These are phyloP conservation scores for Prochilodus magdalenae DNA, from an alignment of 2,113 vertebrate genomes.

Conservation along the genomic window DNA sequence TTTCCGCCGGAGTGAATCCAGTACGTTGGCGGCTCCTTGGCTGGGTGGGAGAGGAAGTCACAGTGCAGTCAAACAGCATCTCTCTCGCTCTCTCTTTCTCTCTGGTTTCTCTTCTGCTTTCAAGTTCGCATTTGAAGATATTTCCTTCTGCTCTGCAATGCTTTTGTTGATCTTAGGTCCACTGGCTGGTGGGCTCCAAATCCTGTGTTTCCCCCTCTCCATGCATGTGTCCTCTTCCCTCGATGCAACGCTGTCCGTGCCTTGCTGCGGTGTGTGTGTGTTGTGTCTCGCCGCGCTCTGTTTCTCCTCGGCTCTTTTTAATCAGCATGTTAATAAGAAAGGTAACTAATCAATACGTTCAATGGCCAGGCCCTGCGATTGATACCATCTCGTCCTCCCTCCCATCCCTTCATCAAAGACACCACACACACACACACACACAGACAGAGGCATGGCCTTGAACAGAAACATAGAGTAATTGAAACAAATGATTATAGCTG, in stretches of 20 bases:
- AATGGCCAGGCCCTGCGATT: conserved; percentile 81
- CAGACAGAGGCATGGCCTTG: conserved; percentile 58
- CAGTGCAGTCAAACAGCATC: conserved; percentile 59
- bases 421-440: conserved; percentile 59
- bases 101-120: conserved; percentile 57
- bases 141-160: conserved; percentile 60
- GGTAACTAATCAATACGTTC: conserved; percentile 87
- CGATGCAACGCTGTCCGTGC: conserved; percentile 40
- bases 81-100: conserved; percentile 42
- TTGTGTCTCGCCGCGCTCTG: conserved; percentile 62
- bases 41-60: conserved; percentile 67
- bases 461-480: conserved; percentile 57
- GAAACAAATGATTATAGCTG: conserved; percentile 41
- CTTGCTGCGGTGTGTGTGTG: conserved; percentile 32
- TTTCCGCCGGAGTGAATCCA: conserved; percentile 65
- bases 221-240: conserved; percentile 47
- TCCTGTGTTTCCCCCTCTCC: conserved; percentile 49
- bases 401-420: conserved; percentile 58
- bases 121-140: conserved; percentile 52
- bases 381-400: conserved; percentile 82
- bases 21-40: conserved; percentile 40
- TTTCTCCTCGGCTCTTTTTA: conserved; percentile 76
- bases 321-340: conserved; percentile 89
- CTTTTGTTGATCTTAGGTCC: conserved; percentile 50
- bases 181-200: conserved; percentile 26